Conservation (phyloP, 2,113 vertebrate genomes). For the Odocoileus virginianus region DNA sequence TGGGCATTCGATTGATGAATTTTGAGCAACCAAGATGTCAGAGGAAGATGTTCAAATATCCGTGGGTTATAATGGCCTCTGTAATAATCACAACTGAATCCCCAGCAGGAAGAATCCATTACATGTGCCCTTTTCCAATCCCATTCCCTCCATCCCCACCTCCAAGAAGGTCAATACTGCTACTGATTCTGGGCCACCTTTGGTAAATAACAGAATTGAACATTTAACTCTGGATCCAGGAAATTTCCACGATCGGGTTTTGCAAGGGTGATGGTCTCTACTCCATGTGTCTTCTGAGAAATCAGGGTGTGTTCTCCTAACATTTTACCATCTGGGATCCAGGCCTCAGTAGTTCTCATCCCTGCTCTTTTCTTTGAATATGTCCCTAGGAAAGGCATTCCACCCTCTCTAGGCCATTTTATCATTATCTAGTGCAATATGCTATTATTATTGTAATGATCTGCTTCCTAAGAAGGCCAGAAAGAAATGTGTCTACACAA, state of each 20-base stretch:
- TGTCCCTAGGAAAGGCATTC: not conserved
- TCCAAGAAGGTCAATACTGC: not conserved
- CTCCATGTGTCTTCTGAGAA: not conserved
- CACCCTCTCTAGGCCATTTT: not conserved
- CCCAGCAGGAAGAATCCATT: not conserved
- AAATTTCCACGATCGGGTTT: rapidly evolving
- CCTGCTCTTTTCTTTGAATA: not conserved
- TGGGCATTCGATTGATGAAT: not conserved
- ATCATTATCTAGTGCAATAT: not conserved
- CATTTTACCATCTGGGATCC: not conserved
- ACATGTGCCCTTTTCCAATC: not conserved
- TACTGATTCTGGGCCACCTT: not conserved
- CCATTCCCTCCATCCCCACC: not conserved
- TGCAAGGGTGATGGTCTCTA: not conserved
- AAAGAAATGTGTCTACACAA: not conserved
- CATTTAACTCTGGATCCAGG: not conserved
- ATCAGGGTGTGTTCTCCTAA: not conserved
- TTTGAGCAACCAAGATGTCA: not conserved
- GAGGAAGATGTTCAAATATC: not conserved
- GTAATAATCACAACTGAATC: not conserved
- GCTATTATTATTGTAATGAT: not conserved
- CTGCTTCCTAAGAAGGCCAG: not conserved
- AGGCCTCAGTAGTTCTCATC: not conserved
- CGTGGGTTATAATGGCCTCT: not conserved
- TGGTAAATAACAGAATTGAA: not conserved